Conservation (phyloP, 2,797 vertebrate species). For the Heteromormyrus szaboi region DNA sequence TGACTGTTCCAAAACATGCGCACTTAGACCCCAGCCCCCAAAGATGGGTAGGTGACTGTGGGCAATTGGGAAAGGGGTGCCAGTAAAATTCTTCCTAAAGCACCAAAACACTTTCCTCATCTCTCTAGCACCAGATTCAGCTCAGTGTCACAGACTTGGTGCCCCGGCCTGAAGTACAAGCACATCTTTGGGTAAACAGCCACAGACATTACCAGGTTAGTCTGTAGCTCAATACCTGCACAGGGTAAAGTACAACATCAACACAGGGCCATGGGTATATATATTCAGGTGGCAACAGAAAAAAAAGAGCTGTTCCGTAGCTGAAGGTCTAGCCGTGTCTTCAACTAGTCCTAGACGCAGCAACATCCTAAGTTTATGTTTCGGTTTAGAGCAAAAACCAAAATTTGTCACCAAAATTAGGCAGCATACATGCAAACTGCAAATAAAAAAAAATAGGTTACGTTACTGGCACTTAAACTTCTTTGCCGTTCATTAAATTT, state of each 20-base stretch:
- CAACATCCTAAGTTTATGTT: not conserved
- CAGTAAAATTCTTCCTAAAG: not conserved
- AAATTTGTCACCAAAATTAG: not conserved
- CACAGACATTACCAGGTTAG: not conserved
- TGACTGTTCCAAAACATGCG: not conserved
- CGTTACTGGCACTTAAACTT: not conserved
- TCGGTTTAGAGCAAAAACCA: not conserved
- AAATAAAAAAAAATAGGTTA: not conserved
- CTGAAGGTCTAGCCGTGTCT: not conserved
- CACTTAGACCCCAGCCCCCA: not conserved
- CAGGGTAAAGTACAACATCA: not conserved
- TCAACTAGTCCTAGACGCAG: not conserved
- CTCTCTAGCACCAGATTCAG: not conserved
- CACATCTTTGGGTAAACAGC: slow-evolving; percentile 17
- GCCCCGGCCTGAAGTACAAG: not conserved
- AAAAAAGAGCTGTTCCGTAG: not conserved
- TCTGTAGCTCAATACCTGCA: not conserved
- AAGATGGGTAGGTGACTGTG: not conserved
- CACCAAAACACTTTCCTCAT: not conserved
- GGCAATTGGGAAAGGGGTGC: not conserved
- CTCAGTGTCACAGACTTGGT: not conserved
- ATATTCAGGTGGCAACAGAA: not conserved
- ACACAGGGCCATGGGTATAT: not conserved
- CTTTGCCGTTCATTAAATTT: not conserved
- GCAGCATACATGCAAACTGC: not conserved